Evolutionary conservation across 2,797 vertebrate species (phyloP), one percentile per base, ranked within the genome.

Genomic region (Moxostoma hubbsi): DNA sequence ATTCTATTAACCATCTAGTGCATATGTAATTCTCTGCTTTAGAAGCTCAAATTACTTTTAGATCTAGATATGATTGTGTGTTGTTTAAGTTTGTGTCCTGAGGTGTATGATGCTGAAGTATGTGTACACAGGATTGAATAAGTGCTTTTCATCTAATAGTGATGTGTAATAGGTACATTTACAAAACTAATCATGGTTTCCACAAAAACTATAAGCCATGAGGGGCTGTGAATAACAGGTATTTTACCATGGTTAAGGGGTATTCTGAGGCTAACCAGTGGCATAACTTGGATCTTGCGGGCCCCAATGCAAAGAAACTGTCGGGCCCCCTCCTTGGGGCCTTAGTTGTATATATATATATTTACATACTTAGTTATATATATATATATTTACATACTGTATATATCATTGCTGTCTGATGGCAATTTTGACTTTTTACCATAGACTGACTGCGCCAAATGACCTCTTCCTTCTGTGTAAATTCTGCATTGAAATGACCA

Each of bases 11-110:
- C 89, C 90, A 88, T 90, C 88, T 89, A 83, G 89, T 92, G 91
- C 91, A 92, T 93, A 91, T 93, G 92, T 93, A 89, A 93, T 93
- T 82, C 85, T 85, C 85, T 88, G 81, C 75, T 88, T 84, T 87
- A 89, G 91, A 89, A 91, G 76, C 76, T 79, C 76, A 70, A 13
- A 77, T 77, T 70, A 81, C 64, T 70, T 62, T 69, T 77, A 61
- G n/a, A 70, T 15, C 50, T 4, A 7, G 7, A 50, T 73, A 13
- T 61, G 16, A 68, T 57, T 51, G 47, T 53, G 47, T 59, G 58
- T 8, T 58, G 55, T 69, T 15, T 55, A 43, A 43, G 53, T 11
- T 24, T 1, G 6, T 54, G 61, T 64, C n/a, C 43, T 47, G 54
- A 71, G 15, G 61, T 55, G 10, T 47, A 36, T 18, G 53, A 46